Evolutionary conservation across 23 tunicate genomes (phyloP).

Genomic region (Ascidia mentula): DNA sequence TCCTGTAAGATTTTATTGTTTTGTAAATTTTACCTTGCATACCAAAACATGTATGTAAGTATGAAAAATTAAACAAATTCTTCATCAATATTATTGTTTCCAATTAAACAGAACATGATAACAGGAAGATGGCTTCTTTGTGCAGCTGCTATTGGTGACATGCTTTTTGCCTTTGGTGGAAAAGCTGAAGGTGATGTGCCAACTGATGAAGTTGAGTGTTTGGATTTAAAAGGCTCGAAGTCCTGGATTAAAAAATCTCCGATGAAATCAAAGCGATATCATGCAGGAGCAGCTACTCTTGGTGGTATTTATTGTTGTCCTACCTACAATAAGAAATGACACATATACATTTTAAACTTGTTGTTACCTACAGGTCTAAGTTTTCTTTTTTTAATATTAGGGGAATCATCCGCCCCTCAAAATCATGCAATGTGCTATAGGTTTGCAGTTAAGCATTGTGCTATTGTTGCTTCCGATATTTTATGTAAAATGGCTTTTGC

Average conservation of each 20-base stretch:
- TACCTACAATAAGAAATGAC: no score
- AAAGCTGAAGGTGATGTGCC: slow-evolving; percentile 4
- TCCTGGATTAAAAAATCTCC: neutral
- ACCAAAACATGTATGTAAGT: neutral
- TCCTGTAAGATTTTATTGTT: slow-evolving; percentile 2
- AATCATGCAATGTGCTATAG: no score
- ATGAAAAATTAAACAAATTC: no score
- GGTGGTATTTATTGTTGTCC: no score
- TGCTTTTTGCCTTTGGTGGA: slow-evolving; percentile 14
- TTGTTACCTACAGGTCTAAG: no score
- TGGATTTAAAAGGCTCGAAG: neutral
- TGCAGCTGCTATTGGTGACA: neutral
- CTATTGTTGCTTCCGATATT: neutral
- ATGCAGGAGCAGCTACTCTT: neutral
- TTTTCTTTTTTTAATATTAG: no score
- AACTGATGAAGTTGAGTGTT: slow-evolving; percentile 1
- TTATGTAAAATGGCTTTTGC: neutral
- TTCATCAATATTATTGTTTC: no score
- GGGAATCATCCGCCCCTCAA: no score
- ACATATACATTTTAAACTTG: no score
- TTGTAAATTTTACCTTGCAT: neutral
- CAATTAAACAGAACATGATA: neutral
- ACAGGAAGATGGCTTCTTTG: slow-evolving; percentile 13
- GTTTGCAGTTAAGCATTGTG: neutral
- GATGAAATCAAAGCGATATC: slow-evolving; percentile 1